Evolutionary conservation across 2,888 invertebrate genomes (phyloP), one percentile per base, ranked within the genome.

Genomic region (Bembecia ichneumoniformis): DNA sequence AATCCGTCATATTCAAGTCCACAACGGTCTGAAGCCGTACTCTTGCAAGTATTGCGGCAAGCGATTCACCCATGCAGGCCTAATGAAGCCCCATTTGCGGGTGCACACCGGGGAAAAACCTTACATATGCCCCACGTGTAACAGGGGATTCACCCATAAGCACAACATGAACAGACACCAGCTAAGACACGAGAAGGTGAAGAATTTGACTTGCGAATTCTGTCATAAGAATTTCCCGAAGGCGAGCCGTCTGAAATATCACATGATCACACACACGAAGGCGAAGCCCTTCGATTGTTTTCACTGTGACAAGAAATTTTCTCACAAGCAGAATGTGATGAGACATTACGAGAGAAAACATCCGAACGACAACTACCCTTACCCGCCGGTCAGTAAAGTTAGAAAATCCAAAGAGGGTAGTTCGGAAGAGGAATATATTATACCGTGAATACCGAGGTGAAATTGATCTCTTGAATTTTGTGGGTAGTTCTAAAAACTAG

Each of bases 271-370:
- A 0, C 82, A 82, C 4, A 40, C 67, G 0, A 71, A 74, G 16
- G 74, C 72, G 10, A 79, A 77, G 7, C 70, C 72, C 46, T 82
- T 82, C 11, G 36, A 62, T 0, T 82, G 82, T 49, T 58, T 63
- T 0, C 52, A 72, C 0, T 82, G 82, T 46, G 63, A 66, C 0
- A 79, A 75, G 49, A 58, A 64, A 14, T 82, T 82, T 52, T 78
- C 81, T 0, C 80, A 82, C 47, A 73, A 73, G 35, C 80, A 80
- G 15, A 82, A 81, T 49, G 70, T 80, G 0, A 45, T 77, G 0
- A 57, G 80, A 1, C 83, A 83, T 58, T 82, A 79, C 45, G 57
- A 58, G 2, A 60, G 72, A 3, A 82, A 81, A 4, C 83, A 83
- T 62, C 82, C 82, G 0, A 66, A 70, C 0, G 58, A 61, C 0